phyloP scores from a whole-genome alignment of 1,140 invertebrate species.

The Atta cephalotes region DNA sequence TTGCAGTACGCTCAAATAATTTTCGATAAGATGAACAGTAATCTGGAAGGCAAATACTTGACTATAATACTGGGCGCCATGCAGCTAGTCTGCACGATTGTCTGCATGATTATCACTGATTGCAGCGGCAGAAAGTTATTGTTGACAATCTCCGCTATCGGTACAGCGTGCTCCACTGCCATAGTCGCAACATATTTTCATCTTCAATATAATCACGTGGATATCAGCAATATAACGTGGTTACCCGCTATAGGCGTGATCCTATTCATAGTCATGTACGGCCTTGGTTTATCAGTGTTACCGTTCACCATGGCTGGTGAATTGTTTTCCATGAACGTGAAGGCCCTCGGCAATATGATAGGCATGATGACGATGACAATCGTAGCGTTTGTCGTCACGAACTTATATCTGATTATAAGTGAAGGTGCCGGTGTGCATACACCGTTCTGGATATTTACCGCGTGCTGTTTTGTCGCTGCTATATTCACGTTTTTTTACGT shows the following conservation, averaged over 20 bases:
- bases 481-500: slow-evolving; percentile 89
- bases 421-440: slow-evolving; percentile 88
- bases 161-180: slow-evolving; percentile 84
- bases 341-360: slow-evolving; percentile 89
- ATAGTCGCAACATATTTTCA: slow-evolving; percentile 87
- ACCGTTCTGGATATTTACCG: slow-evolving; percentile 91
- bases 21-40: slow-evolving; percentile 87
- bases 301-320: slow-evolving; percentile 91
- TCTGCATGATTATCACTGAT: slow-evolving; percentile 89
- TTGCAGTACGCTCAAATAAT: slow-evolving; percentile 91
- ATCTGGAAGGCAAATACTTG: slow-evolving; percentile 84
- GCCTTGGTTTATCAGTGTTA: slow-evolving; percentile 89
- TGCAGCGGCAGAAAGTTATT: slow-evolving; percentile 89
- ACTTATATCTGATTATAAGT: slow-evolving; percentile 89
- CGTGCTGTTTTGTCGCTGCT: slow-evolving; percentile 88
- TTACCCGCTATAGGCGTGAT: slow-evolving; percentile 88
- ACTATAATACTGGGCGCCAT: slow-evolving; percentile 90
- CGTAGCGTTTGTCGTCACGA: slow-evolving; percentile 87
- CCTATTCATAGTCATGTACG: slow-evolving; percentile 89
- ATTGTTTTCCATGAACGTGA: slow-evolving; percentile 90
- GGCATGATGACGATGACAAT: slow-evolving; percentile 88
- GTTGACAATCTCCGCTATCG: slow-evolving; percentile 88
- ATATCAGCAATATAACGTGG: slow-evolving; percentile 85
- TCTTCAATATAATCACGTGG: slow-evolving; percentile 83
- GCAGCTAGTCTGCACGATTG: slow-evolving; percentile 87